Base-by-base conservation (phyloP, 1,140 invertebrate species). In the Caerostris extrusa region DNA sequence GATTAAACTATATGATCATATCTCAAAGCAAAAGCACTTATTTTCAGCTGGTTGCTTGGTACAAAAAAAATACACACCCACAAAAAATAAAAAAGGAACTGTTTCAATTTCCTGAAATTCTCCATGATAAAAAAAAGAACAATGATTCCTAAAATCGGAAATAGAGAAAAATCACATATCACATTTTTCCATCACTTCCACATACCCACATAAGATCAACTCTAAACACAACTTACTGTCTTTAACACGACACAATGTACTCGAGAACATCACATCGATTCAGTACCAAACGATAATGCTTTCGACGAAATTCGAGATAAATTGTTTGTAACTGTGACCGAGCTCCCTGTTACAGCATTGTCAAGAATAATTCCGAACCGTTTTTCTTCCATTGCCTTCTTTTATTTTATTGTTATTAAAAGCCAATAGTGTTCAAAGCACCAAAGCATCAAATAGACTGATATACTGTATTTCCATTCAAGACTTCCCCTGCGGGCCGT, bases 231-330 rank as follows among this genome's bases (percentile, higher is more conserved):
- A 34, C 34, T 34, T 34, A n/a, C 34, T 34, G 34, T 34, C 34
- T 34, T 34, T 34, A 34, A 34, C 34, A 34, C 56, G 17, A 77
- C 5, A 7, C 50, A 19, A n/a, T 64, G 61, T 64, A 1, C 34
- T 50, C 7, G n/a, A n/a, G n/a, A 56, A 83, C 5, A 19, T 83
- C 12, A 19, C 55, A 83, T 19, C 82, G 82, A 83, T 83, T 83
- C 82, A 58, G 55, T 19, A 56, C 82, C 82, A 83, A 83, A 83
- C 82, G 82, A 83, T 83, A 83, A 83, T 58, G 82, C 55, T 83
- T 19, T 58, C 82, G 56, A 57, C 82, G 6, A 83, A 57, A 83
- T 55, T 56, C 17, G 55, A 58, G 53, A 83, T 58, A 83, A 83
- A 57, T 7, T 58, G 57, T 83, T 83, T 83, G 14, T 83, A 17